Base-by-base conservation (phyloP, 2,113 vertebrate species). In the Choloepus hoffmanni region DNA sequence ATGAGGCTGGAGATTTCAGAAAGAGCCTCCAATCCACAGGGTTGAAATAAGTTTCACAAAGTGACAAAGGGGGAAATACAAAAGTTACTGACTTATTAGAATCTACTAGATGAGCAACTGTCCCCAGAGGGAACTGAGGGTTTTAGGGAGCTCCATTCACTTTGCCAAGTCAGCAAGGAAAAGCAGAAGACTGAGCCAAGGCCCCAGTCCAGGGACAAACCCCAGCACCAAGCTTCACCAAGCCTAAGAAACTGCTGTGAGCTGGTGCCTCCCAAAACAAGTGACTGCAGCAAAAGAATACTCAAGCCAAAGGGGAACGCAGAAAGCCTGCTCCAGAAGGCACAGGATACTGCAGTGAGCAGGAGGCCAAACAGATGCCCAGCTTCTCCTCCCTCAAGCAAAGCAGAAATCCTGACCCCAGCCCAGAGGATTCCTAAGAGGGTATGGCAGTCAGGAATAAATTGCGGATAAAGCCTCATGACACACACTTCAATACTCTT, bases 201-300 rank as follows among this genome's bases (percentile, higher is more conserved):
- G 55, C 21, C 45, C 40, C 12, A 11, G 33, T 28, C 58, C 48
- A 15, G 70, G 16, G 33, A 55, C 40, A 19, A 1, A 24, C 26
- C 36, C 73, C 21, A 33, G 21, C 48, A 26, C 23, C n/a, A 82
- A 94, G 70, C 77, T n/a, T 65, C 5, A 7, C 63, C 87, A 53
- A 53, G 73, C 33, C 90, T n/a, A 0, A 43, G 67, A 24, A 21
- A 83, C 85, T 68, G 81, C 23, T 30, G 78, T 19, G 43, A 92
- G 53, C 77, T 33, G 70, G 28, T 23, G 24, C 55, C 70, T 94
- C 86, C 89, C 81, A 81, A 43, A 67, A 89, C 68, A 92, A 63
- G 93, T 33, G 70, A 79, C 94, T 60, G 36, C 87, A 60, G 93
- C 72, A 84, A 36, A 30, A 50, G 48, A 53, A 43, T 0, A 0